Evolutionary conservation across 2,113 vertebrate species (phyloP), one percentile per base, ranked within the genome.

Genomic region (Amazona vittata): DNA sequence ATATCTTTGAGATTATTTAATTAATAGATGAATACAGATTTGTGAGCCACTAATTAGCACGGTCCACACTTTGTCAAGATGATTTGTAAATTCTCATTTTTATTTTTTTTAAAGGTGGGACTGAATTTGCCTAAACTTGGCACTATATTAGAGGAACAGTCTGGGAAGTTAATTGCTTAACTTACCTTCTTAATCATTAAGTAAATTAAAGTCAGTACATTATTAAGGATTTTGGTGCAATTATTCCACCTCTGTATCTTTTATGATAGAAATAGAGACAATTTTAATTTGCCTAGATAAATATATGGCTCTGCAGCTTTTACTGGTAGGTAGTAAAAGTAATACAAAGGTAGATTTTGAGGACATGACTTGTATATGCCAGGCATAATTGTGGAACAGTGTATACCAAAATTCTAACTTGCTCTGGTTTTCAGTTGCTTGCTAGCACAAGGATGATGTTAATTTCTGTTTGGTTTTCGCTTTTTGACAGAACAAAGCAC

Each of bases 401-500:
- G 1, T 53, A 19, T 15, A 21, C 8, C 47, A 43, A 41, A 91
- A 65, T 17, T 37, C 11, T 33, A 31, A 6, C 8, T 79, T 81
- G 31, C 22, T 84, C 11, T 73, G 18, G 7, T 62, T 86, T 92
- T 85, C 25, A 67, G 2, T 80, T 80, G 81, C 39, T 95, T 93
- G 47, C 11, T 82, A n/a, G 18, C 29, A 43, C 0, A 2, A 74
- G 22, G 19, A 47, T 83, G 13, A 60, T 47, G 33, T 55, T 96
- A 91, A 74, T 82, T 71, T 57, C 17, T 47, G 37, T 89, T 96
- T 75, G 49, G 1, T 57, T 91, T 95, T 95, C 78, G 5, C 4
- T 88, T 96, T 95, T 96, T 95, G 41, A 70, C 98, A 99, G 99
- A 99, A 99, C 83, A 99, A 99, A 98, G 94, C 98, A 74, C 99